Percentiles rank a stretch among this genome's conserved stretches.
Conservation (phyloP, 2,888 invertebrate genomes). For the Boloria selene region DNA sequence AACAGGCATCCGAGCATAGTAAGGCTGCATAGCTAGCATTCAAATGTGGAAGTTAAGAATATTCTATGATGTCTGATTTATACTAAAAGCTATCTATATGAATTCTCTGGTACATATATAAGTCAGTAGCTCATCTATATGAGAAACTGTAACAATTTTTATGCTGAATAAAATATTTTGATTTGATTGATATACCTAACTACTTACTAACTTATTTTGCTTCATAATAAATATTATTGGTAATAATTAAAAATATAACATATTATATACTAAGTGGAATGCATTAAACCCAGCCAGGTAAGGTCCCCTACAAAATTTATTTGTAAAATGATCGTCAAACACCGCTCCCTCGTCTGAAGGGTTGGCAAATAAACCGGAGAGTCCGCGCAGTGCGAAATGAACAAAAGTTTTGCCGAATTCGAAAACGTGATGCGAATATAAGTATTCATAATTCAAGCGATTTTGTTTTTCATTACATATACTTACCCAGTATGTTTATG, state of each 20-base stretch:
- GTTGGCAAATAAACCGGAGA: slow-evolving; percentile 48
- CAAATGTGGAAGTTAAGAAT: too few species aligned
- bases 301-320: slow-evolving; percentile 57
- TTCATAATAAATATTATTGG: background rate
- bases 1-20: too few species aligned
- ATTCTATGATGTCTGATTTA: too few species aligned
- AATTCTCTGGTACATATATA: too few species aligned
- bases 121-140: too few species aligned
- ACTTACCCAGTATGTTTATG: background rate
- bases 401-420: slow-evolving; percentile 45
- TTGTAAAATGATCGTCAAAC: slow-evolving; percentile 77
- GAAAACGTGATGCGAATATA: slow-evolving; percentile 40
- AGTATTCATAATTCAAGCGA: slow-evolving; percentile 21
- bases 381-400: slow-evolving; percentile 46
- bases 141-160: too few species aligned
- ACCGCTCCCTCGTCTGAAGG: slow-evolving; percentile 52
- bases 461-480: slow-evolving; percentile 8
- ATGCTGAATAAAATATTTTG: too few species aligned
- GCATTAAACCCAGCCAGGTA: slow-evolving; percentile 44
- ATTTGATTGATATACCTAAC: too few species aligned
- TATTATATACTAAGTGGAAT: slow-evolving; percentile 41
- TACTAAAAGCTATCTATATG: too few species aligned
- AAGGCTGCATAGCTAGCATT: too few species aligned
- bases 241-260: slow-evolving; percentile 25
- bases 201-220: too few species aligned